phyloP scores from a whole-genome alignment of 35 echinoderm and acorn worm genomes.

The Anneissia japonica region DNA sequence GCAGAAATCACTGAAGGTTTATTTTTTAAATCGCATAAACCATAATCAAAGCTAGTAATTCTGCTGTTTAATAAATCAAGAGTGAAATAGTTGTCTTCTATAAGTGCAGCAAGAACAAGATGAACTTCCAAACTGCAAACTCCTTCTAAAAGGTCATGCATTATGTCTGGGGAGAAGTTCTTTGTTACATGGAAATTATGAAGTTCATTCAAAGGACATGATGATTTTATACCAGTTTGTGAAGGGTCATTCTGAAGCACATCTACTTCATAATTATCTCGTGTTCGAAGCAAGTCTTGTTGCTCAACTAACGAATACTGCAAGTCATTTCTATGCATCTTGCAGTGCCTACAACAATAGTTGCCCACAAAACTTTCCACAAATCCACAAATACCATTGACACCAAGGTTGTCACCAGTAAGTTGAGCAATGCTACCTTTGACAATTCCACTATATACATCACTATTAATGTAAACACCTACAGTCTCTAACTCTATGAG shows the following conservation, averaged over 20 bases:
- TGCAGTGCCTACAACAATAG: constrained; percentile 41
- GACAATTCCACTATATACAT: constrained; percentile 26
- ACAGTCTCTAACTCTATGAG: constrained; percentile 21
- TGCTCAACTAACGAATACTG: background rate
- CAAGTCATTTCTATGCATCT: constrained; percentile 18
- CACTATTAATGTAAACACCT: constrained; percentile 20
- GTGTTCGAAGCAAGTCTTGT: background rate
- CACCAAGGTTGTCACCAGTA: constrained; percentile 63
- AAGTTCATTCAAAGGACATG: constrained; percentile 28
- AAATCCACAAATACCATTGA: constrained; percentile 47
- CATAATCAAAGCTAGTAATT: constrained; percentile 60
- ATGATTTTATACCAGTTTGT: background rate
- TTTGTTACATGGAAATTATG: constrained; percentile 19
- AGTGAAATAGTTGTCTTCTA: constrained; percentile 33
- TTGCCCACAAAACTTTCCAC: constrained; percentile 46
- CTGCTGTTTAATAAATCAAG: constrained; percentile 11
- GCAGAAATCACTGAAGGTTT: constrained; percentile 23
- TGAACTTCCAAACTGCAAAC: constrained; percentile 42
- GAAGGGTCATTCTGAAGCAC: too few species aligned
- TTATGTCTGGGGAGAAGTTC: constrained; percentile 33
- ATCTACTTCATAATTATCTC: constrained; percentile 25
- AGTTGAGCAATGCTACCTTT: constrained; percentile 37
- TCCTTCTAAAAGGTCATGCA: constrained; percentile 59
- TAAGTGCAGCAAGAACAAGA: constrained; percentile 36
- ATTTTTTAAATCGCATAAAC: constrained; percentile 15